phyloP scores from a whole-genome alignment of 2,113 vertebrate species.

The Hyaena hyaena region DNA sequence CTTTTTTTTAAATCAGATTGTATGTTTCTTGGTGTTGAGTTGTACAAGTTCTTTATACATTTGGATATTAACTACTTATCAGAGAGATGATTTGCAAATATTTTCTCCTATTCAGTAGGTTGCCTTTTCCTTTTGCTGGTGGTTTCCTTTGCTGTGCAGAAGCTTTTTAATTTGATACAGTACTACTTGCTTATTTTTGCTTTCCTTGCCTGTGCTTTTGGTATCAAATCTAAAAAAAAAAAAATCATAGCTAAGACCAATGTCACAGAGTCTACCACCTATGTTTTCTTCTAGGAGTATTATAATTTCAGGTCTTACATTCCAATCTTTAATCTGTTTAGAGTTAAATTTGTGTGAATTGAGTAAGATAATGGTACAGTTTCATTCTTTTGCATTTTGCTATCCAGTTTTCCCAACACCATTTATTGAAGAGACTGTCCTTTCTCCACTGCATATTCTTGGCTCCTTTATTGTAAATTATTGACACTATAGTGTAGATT shows the following conservation, averaged over 20 bases:
- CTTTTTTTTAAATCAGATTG: not conserved
- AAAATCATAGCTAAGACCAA: not conserved
- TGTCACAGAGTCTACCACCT: not conserved
- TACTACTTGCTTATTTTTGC: not conserved
- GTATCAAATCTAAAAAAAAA: not conserved
- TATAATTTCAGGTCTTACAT: not conserved
- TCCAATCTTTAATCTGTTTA: not conserved
- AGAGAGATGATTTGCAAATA: not conserved
- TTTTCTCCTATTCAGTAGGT: not conserved
- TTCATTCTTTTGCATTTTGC: not conserved
- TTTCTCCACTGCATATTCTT: not conserved
- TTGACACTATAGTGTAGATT: not conserved
- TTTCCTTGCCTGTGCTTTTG: not conserved
- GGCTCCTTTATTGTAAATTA: not conserved
- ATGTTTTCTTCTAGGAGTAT: not conserved
- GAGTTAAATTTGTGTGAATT: not conserved
- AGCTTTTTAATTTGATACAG: not conserved
- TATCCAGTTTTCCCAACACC: not conserved
- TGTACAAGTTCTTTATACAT: not conserved
- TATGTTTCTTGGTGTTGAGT: not conserved
- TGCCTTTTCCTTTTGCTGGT: not conserved
- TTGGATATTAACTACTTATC: not conserved
- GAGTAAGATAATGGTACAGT: not conserved
- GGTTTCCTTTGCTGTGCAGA: not conserved
- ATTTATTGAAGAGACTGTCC: not conserved